Evolutionary conservation across 2,797 vertebrate genomes (phyloP), one percentile per base, ranked within the genome.

Genomic region (Spea hammondii): DNA sequence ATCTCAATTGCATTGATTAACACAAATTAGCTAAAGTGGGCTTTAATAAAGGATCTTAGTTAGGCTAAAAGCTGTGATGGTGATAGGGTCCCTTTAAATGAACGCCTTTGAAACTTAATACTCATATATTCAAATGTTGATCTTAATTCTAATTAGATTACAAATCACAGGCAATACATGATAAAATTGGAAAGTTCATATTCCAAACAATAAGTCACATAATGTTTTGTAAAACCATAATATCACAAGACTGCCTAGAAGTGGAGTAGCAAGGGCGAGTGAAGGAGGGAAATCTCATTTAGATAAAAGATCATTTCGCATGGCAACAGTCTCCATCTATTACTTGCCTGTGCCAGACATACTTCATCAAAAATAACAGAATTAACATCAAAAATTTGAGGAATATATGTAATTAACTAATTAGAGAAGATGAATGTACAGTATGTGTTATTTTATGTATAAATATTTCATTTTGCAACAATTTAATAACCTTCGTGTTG

Each of bases 341-440:
- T 50, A 69, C 13, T 48, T 79, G 64, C 50, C 65, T 51, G 51
- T 10, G 8, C 51, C 49, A 11, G 50, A 57, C 67, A 73, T 14
- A 14, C 45, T 75, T 71, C n/a, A 59, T 80, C 50, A 76, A 48
- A 79, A 45, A 57, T 76, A 72, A 80, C 76, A 13, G 62, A n/a
- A 72, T 76, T 53, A 67, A 47, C 46, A 67, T 53, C 8, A 17
- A 9, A 49, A 4, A 70, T 60, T n/a, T 57, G 14, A 55, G 45
- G 48, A 65, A 70, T 55, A 51, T 10, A 49, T 66, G 50, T 62
- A 59, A 47, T 72, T 66, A 65, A 66, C 49, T 66, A 6, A 72
- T 66, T 50, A 59, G 5, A 46, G 69, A 54, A 72, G 62, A 46
- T 72, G 49, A 17, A 17, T 32, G 14, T 62, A 17, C 14, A 7